Evolutionary conservation across 2,888 invertebrate species (phyloP).

Genomic region (Neoitamus cyanurus): DNA sequence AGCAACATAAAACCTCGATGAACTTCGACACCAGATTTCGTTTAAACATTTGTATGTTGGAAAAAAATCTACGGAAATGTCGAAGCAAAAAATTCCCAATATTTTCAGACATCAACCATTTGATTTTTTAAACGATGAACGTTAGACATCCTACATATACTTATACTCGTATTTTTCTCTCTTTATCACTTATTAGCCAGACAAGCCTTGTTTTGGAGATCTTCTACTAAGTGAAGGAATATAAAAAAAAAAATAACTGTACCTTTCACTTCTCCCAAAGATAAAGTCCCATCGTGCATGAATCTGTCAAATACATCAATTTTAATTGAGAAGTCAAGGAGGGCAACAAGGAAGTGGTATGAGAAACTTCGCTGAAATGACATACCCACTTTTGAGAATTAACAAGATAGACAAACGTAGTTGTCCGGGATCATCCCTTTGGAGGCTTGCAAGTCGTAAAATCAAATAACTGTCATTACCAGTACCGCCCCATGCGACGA

Average conservation of each 20-base stretch:
- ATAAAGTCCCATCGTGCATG: slow-evolving; percentile 22
- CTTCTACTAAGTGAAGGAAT: neutral
- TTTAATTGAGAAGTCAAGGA: slow-evolving; percentile 9
- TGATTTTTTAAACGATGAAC: too few species aligned
- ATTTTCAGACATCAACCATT: too few species aligned
- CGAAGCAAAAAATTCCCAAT: too few species aligned
- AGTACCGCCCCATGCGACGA: slow-evolving; percentile 21
- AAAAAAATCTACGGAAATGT: too few species aligned
- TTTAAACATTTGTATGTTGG: too few species aligned
- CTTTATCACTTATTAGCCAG: too few species aligned
- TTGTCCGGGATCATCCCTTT: neutral
- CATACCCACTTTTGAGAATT: neutral
- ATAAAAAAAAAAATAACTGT: neutral
- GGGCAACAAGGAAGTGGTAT: neutral
- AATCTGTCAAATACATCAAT: slow-evolving; percentile 42
- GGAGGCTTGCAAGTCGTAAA: slow-evolving; percentile 31
- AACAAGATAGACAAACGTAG: neutral
- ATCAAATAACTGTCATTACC: slow-evolving; percentile 37
- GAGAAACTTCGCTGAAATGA: slow-evolving; percentile 7
- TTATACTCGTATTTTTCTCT: too few species aligned
- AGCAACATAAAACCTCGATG: too few species aligned
- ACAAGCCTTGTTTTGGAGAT: too few species aligned
- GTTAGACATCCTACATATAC: too few species aligned
- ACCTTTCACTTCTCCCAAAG: neutral
- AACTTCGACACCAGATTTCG: too few species aligned